Evolutionary conservation across 2,888 invertebrate genomes (phyloP).

Genomic region (Scaptodrosophila latifasciaeformis): DNA sequence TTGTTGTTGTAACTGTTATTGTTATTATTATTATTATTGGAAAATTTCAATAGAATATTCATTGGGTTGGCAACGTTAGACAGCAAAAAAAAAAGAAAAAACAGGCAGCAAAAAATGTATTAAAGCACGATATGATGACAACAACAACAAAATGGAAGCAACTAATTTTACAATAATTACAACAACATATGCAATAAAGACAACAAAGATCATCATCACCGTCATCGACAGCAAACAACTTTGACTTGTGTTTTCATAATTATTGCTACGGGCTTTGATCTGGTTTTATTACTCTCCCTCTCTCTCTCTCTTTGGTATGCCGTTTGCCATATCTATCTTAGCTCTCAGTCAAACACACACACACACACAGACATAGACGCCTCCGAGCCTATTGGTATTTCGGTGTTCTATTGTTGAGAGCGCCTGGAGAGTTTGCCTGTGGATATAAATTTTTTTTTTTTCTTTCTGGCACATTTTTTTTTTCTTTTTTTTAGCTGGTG

Average conservation of each 20-base stretch:
- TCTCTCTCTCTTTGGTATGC: slow-evolving; percentile 20
- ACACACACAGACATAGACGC: slow-evolving; percentile 14
- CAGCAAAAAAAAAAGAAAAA: too few species aligned
- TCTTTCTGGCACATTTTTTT: slow-evolving; percentile 3
- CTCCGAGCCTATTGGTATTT: slow-evolving; percentile 29
- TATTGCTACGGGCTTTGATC: slow-evolving; percentile 64
- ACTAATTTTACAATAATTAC: too few species aligned
- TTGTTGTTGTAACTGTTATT: slow-evolving; percentile 11
- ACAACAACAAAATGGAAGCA: slow-evolving; percentile 37
- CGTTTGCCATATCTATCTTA: too few species aligned
- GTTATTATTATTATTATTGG: slow-evolving; percentile 49
- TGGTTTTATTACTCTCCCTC: slow-evolving; percentile 55
- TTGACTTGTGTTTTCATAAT: slow-evolving; percentile 54
- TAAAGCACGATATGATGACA: slow-evolving; percentile 60
- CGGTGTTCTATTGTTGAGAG: slow-evolving; percentile 14
- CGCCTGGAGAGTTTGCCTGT: neutral
- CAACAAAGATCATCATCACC: too few species aligned
- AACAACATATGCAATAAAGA: too few species aligned
- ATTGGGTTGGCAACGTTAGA: too few species aligned
- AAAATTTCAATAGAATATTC: slow-evolving; percentile 57
- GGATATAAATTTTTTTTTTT: slow-evolving; percentile 8
- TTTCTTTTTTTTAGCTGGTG: slow-evolving; percentile 2
- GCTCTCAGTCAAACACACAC: too few species aligned
- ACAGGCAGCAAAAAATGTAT: slow-evolving; percentile 51
- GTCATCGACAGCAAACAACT: slow-evolving; percentile 16